phyloP scores from a whole-genome alignment of 2,113 vertebrate genomes.

The Chauna torquata region DNA sequence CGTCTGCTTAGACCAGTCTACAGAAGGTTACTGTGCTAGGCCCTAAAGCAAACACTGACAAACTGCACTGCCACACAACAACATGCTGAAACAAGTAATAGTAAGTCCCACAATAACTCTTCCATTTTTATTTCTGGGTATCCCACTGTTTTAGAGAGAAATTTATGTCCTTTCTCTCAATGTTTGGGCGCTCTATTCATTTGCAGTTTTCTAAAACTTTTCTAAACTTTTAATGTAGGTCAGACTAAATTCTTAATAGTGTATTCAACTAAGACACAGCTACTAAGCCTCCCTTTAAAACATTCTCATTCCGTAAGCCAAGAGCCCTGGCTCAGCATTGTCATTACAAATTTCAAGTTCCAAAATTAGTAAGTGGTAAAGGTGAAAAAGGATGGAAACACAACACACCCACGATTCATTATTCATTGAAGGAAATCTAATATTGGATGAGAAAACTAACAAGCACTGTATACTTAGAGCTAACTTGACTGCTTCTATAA shows the following conservation, averaged over 20 bases:
- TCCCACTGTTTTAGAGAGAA: not conserved
- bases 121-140: not conserved
- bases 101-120: not conserved
- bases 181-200: not conserved
- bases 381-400: constrained; percentile 21
- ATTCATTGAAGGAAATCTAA: not conserved
- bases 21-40: not conserved
- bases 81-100: not conserved
- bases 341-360: constrained; percentile 18
- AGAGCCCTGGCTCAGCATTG: not conserved
- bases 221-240: not conserved
- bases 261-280: not conserved
- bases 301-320: not conserved
- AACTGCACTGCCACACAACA: not conserved
- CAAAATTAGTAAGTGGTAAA: constrained; percentile 40
- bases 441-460: not conserved
- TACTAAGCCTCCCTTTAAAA: not conserved
- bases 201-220: not conserved
- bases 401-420: constrained; percentile 11
- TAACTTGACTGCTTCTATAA: not conserved
- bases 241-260: not conserved
- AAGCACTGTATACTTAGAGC: not conserved
- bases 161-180: not conserved
- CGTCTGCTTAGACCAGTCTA: not conserved
- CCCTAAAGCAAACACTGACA: not conserved